Conservation (phyloP, 1,140 invertebrate species). For the Drosophila albomicans region DNA sequence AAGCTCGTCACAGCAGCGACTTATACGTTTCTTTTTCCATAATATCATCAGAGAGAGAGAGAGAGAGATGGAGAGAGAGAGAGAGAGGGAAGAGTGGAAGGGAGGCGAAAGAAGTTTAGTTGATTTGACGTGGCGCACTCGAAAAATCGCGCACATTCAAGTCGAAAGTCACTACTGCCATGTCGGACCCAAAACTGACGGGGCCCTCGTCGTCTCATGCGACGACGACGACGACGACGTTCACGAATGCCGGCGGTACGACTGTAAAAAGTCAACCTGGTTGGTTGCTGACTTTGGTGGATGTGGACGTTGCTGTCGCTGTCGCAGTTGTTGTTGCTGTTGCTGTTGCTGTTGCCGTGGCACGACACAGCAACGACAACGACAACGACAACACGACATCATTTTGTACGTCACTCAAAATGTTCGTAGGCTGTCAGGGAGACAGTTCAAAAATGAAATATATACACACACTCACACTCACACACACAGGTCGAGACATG, state of each 20-base stretch:
- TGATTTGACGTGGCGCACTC: conserved; percentile 74
- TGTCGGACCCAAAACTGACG: conserved; percentile 52
- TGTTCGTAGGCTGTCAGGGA: conserved; percentile 77
- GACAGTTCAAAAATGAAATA: conserved; percentile 81
- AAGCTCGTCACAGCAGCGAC: conserved; percentile 4
- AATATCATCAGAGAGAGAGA: not conserved
- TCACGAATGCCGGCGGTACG: conserved; percentile 56
- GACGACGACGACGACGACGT: too few species aligned
- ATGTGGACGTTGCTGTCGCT: conserved; percentile 21
- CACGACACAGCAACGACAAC: conserved; percentile 69
- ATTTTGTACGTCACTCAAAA: conserved; percentile 83
- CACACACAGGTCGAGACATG: not conserved
- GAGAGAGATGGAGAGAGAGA: not conserved
- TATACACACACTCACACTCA: conserved; percentile 53
- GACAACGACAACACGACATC: conserved; percentile 78
- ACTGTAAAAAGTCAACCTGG: conserved; percentile 68
- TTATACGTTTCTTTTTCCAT: not conserved
- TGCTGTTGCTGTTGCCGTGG: conserved; percentile 44
- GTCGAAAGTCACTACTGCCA: conserved; percentile 66
- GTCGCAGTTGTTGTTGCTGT: conserved; percentile 15
- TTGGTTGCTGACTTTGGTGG: conserved; percentile 32
- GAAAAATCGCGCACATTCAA: conserved; percentile 65
- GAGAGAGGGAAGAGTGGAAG: not conserved
- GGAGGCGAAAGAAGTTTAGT: conserved; percentile 59
- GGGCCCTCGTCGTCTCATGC: conserved; percentile 26